These are phyloP conservation scores for Phoxinus phoxinus DNA, from an alignment of 2,113 vertebrate genomes.

Conservation along the genomic window DNA sequence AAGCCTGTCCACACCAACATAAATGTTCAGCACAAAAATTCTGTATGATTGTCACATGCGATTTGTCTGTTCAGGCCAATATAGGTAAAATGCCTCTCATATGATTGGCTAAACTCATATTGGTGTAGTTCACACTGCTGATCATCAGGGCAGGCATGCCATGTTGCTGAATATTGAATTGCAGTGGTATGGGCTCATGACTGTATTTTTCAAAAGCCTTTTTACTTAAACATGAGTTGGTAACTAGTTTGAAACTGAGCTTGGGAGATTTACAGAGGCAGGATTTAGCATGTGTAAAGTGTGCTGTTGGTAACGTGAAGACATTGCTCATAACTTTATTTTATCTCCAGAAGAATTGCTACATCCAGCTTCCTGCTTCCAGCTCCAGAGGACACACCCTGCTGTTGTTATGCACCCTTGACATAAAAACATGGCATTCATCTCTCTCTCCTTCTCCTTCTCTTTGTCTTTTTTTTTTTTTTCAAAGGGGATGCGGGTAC, in stretches of 20 bases:
- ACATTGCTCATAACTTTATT: background rate
- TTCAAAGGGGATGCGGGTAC: slow-evolving; percentile 87
- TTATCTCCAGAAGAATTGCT: slow-evolving; percentile 8
- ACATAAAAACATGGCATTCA: slow-evolving; percentile 17
- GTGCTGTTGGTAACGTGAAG: background rate
- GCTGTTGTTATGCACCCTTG: background rate
- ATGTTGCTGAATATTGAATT: too few species aligned
- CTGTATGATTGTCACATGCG: background rate
- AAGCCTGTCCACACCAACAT: too few species aligned
- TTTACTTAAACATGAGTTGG: background rate
- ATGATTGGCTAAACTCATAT: background rate
- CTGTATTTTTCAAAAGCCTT: background rate
- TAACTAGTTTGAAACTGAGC: background rate
- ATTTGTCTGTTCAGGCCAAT: background rate
- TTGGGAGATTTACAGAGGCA: background rate
- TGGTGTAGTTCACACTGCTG: background rate
- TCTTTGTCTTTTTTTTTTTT: slow-evolving; percentile 48
- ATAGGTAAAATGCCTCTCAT: background rate
- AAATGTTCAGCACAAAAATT: background rate
- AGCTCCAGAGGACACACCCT: slow-evolving; percentile 9
- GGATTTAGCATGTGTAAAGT: background rate
- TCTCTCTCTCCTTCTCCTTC: slow-evolving; percentile 15
- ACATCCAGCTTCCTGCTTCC: background rate
- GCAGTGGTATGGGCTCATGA: too few species aligned
- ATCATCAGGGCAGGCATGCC: background rate